A percentile compares a stretch with the other conserved stretches of the same genome.
Conservation (phyloP, 2,888 invertebrate species). For the Ceratothoa steindachneri region DNA sequence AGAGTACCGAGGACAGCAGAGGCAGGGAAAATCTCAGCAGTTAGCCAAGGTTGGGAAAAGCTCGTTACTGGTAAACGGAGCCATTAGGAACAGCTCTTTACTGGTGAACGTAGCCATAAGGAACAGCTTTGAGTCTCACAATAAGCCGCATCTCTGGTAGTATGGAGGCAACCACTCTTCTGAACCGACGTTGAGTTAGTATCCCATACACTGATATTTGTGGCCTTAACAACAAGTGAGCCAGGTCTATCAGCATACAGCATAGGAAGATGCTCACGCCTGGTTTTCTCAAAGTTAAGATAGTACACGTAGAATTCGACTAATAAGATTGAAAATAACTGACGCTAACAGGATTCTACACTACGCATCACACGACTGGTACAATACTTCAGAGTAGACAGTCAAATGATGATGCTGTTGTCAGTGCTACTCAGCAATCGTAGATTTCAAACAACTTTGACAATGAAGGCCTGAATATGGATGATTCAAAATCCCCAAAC, state of each 20-base stretch:
- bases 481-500: slow-evolving; percentile 10
- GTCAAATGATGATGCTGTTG: not conserved
- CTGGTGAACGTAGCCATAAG: not conserved
- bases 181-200: slow-evolving; percentile 14
- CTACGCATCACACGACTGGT: slow-evolving; percentile 5
- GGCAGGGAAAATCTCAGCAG: not conserved
- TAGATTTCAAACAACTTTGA: not conserved
- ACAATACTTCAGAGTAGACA: slow-evolving; percentile 8
- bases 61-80: too few relatives aligned
- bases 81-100: too few relatives aligned
- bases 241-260: slow-evolving; percentile 2
- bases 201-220: not conserved
- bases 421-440: not conserved
- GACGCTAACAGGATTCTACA: slow-evolving; percentile 8
- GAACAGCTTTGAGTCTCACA: slow-evolving; percentile 16
- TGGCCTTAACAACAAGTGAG: slow-evolving; percentile 14
- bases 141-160: not conserved
- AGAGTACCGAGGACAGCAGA: too few relatives aligned
- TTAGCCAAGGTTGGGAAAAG: slow-evolving; percentile 3
- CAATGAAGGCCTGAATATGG: slow-evolving; percentile 7
- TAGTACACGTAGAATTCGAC: slow-evolving; percentile 11
- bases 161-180: slow-evolving; percentile 14
- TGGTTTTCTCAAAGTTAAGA: slow-evolving; percentile 19
- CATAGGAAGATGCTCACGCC: slow-evolving; percentile 8
- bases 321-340: slow-evolving; percentile 18